Percentiles rank a stretch among this genome's conserved stretches.
phyloP scores from a whole-genome alignment of 1,140 invertebrate genomes.

The Trichoplusia ni region DNA sequence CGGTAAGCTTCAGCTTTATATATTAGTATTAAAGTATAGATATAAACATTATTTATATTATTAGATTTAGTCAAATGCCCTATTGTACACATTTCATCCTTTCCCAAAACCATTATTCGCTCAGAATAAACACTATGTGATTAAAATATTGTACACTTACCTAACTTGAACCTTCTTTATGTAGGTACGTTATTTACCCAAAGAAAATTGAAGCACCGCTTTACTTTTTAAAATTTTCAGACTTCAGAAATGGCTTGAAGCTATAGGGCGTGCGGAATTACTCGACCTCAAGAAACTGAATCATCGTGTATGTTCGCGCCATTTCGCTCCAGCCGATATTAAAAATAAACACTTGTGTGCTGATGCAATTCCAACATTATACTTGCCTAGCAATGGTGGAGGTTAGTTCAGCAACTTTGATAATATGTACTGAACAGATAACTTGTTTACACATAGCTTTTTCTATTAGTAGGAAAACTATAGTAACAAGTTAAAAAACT shows the following conservation, averaged over 20 bases:
- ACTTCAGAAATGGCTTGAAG: constrained; percentile 63
- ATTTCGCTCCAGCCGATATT: constrained; percentile 55
- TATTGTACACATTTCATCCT: neutral
- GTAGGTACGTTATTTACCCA: no score
- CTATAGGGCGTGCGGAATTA: constrained; percentile 58
- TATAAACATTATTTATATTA: no score
- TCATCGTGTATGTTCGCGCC: constrained; percentile 65
- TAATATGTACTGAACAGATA: constrained; percentile 22
- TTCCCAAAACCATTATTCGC: no score
- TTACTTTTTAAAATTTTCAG: constrained; percentile 43
- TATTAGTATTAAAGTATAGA: no score
- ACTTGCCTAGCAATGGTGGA: constrained; percentile 46
- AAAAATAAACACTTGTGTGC: constrained; percentile 60
- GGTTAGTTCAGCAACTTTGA: no score
- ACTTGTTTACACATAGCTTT: neutral
- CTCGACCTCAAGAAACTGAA: constrained; percentile 45
- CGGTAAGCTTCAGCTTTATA: constrained; percentile 55
- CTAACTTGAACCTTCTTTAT: no score
- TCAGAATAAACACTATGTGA: no score
- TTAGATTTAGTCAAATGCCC: no score
- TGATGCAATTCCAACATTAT: constrained; percentile 63
- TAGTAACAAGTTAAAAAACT: no score
- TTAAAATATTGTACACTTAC: no score
- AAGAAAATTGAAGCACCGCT: no score
- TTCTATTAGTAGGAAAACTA: no score